Evolutionary conservation across 2,113 vertebrate species (phyloP), one percentile per base, ranked within the genome.

Genomic region (Amblyopsis rosae): DNA sequence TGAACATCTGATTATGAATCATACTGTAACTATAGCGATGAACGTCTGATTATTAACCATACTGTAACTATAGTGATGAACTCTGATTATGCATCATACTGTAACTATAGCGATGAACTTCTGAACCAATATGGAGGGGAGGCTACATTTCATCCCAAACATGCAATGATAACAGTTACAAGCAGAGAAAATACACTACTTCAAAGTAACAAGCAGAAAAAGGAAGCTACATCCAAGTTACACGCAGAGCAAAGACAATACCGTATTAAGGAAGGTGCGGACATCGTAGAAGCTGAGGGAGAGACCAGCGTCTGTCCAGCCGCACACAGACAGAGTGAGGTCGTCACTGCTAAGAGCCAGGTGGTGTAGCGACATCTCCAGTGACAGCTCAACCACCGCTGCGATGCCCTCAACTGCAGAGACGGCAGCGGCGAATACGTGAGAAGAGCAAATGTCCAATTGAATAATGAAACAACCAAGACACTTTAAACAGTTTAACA

Each of bases 341-440:
- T 93, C 96, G 69, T 99, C 97, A 33, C 95, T 94, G 86, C 95
- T 98, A 62, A 99, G 92, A 12, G 96, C 94, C 79, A 99, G 73
- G 75, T 98, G 94, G 75, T 98, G 95, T 46, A 98, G 60, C 8
- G 88, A 85, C 70, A 93, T 88, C 3, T 94, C 94, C 79, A 95
- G 64, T 1, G 87, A 88, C 63, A 98, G 92, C 0, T 87, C 69
- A 7, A 93, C 90, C 67, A 94, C 70, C 0, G 91, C 78, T 12
- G 87, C 77, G 26, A 94, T 87, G 9, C 93, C 93, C 53, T 94
- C 93, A 56, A 94, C 97, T 99, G 51, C 66, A 87, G 82, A 47
- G 12, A 61, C 51, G 12, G 35, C 74, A 9, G 69, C 3, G 26
- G 35, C 35, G 2, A 65, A 41, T 59, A 3, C n/a, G 10, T 46